A percentile compares a stretch with the other conserved stretches of the same genome.
These are phyloP conservation scores for Dryobates pubescens DNA, from an alignment of 2,797 vertebrate genomes.

Conservation along the genomic window DNA sequence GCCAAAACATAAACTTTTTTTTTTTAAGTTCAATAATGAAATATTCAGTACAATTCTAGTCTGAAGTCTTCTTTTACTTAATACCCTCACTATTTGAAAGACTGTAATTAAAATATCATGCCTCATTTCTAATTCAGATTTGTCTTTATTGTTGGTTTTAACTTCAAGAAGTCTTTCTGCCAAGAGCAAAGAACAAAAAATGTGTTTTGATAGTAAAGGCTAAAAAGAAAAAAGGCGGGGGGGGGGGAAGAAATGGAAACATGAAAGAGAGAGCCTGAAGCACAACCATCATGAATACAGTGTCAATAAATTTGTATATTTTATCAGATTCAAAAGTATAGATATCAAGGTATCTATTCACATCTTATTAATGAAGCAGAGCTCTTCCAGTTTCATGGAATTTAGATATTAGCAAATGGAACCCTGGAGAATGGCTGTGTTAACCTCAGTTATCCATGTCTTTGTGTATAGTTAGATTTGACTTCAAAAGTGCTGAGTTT, in stretches of 20 bases:
- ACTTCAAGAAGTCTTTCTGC: neutral
- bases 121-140: neutral
- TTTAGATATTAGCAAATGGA: neutral
- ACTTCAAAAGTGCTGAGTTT: neutral
- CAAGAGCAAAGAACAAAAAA: neutral
- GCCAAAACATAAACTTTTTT: neutral
- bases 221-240: neutral
- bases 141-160: neutral
- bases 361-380: neutral
- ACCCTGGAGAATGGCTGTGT: neutral
- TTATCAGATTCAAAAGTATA: neutral
- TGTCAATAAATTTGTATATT: neutral
- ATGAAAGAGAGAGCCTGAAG: neutral
- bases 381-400: neutral
- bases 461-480: neutral
- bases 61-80: neutral
- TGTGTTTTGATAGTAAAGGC: neutral
- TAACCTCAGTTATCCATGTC: neutral
- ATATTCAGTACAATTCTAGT: neutral
- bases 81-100: neutral
- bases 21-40: neutral
- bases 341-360: neutral
- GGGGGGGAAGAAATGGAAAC: neutral
- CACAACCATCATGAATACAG: neutral
- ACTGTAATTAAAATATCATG: neutral